Base-by-base conservation (phyloP, 2,113 vertebrate genomes). In the Labrus mixtus region DNA sequence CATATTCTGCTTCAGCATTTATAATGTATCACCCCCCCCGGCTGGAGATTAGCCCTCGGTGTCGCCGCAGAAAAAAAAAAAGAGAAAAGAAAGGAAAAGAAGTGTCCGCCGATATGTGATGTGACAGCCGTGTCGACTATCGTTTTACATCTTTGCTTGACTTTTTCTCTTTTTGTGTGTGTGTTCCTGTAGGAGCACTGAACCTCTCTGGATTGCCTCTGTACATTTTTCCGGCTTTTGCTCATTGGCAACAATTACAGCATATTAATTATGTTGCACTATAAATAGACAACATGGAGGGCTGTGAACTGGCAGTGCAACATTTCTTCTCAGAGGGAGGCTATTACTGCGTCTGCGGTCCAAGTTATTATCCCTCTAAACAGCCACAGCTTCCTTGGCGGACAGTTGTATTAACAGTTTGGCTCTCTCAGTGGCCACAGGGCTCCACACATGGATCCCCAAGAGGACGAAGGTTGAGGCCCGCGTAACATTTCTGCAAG, bases 291-390 rank as follows among this genome's bases (percentile, higher is more conserved):
- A 50, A 67, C 48, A 67, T 12, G 46, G 68, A 57, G 60, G 43
- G 63, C 76, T 78, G 66, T 36, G 69, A 79, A 87, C 71, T 70
- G 76, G 62, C 79, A 78, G 78, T 20, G 10, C 75, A 71, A 57
- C 83, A 84, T 83, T 79, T 72, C 72, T 73, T 78, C 48, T 15
- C 74, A 68, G 73, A 68, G 62, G 63, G 64, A 86, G 67, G 63
- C 79, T 78, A 65, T 85, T 87, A 84, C 65, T 73, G 73, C 46
- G 73, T 73, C 76, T 73, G 68, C 55, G 58, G 85, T 70, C 72
- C 63, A 65, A 69, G 71, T 73, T 75, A 84, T 90, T 92, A 87
- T 87, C 82, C 78, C 76, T 76, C 68, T 68, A 71, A 85, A 62
- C 65, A 83, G 84, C 63, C 68, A 22, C 46, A 71, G 73, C 53